A percentile compares a stretch with the other conserved stretches of the same genome.
Evolutionary conservation across 2,113 vertebrate genomes (phyloP).

Genomic region (Desmodus rotundus): DNA sequence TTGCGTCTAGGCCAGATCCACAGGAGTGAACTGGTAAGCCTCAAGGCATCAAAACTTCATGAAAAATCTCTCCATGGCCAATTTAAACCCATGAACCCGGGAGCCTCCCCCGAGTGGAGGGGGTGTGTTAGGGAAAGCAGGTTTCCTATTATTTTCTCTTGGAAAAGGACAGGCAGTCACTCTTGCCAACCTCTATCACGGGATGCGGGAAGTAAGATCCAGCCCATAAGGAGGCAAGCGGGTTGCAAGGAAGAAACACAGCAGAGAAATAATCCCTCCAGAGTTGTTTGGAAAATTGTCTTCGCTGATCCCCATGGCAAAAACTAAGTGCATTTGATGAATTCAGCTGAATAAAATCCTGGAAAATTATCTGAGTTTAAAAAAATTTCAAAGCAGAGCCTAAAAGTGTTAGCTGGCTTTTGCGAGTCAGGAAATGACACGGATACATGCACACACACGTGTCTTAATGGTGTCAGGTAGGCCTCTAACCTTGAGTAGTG

Average conservation of each 20-base stretch:
- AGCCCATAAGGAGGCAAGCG: slow-evolving; percentile 60
- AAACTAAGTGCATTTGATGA: slow-evolving; percentile 63
- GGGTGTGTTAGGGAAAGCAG: slow-evolving; percentile 54
- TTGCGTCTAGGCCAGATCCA: slow-evolving; percentile 47
- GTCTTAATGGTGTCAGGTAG: background rate
- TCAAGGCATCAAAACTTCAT: slow-evolving; percentile 64
- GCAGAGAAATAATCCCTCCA: slow-evolving; percentile 71
- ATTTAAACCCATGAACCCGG: slow-evolving; percentile 63
- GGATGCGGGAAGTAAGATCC: slow-evolving; percentile 59
- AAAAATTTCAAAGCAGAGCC: slow-evolving; percentile 62
- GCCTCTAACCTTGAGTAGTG: background rate
- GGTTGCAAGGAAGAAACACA: slow-evolving; percentile 69
- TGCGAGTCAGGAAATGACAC: background rate
- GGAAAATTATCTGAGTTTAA: slow-evolving; percentile 73
- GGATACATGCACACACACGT: background rate
- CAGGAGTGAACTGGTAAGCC: slow-evolving; percentile 60
- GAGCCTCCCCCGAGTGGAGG: slow-evolving; percentile 46
- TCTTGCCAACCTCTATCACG: slow-evolving; percentile 47
- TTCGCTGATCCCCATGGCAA: slow-evolving; percentile 64
- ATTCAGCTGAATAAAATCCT: slow-evolving; percentile 67
- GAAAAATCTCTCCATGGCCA: background rate
- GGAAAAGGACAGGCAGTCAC: slow-evolving; percentile 41
- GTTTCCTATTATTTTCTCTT: slow-evolving; percentile 56
- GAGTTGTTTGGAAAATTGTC: slow-evolving; percentile 78
- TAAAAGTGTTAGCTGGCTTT: slow-evolving; percentile 68